Base-by-base conservation (phyloP, 2,888 invertebrate species). In the Volucella inanis region DNA sequence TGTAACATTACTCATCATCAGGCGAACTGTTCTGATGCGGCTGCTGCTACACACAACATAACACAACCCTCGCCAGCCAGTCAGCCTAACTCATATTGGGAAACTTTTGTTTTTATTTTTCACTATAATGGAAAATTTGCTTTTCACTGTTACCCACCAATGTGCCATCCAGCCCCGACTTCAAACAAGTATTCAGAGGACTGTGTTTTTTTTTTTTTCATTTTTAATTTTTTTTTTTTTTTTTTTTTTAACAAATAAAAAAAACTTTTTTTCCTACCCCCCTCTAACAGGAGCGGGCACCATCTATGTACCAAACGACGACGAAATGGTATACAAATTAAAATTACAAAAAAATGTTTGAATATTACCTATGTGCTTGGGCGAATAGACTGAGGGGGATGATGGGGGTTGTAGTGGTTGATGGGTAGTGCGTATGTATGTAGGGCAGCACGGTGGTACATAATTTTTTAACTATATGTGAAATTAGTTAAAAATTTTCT, bases 131-230 rank as follows among this genome's bases (percentile, higher is more conserved):
- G 84, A 80, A 79, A 84, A 84, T 80, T 31, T 71, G 74, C 75
- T 84, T 75, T 52, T 49, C 78, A 61, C 71, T 55, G 62, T 74
- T 47, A 3, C 47, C 47, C 31, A 14, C 31, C 65, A 3, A 15
- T n/a, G 39, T 49, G 61, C 11, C 18, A 3, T 8, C 18, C 15
- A 12, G 43, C 39, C 57, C 45, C 61, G 22, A 18, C 49, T 67
- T 49, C 49, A 39, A 55, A 57, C 55, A 41, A 87, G 87, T 87
- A 87, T 89, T 89, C 88, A 89, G 89, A 90, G 89, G 89, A 89
- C 89, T 89, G 89, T 90, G 88, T 90, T 81, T 87, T 61, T 61
- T 38, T 52, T 62, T 54, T 70, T 9, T 52, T 38, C n/a, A n/a
- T n/a, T n/a, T n/a, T n/a, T n/a, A n/a, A 11, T 15, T 47, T 52